These are phyloP conservation scores for Enoplolaimus lenunculus DNA, from an alignment of 2,888 invertebrate species.

Conservation along the genomic window DNA sequence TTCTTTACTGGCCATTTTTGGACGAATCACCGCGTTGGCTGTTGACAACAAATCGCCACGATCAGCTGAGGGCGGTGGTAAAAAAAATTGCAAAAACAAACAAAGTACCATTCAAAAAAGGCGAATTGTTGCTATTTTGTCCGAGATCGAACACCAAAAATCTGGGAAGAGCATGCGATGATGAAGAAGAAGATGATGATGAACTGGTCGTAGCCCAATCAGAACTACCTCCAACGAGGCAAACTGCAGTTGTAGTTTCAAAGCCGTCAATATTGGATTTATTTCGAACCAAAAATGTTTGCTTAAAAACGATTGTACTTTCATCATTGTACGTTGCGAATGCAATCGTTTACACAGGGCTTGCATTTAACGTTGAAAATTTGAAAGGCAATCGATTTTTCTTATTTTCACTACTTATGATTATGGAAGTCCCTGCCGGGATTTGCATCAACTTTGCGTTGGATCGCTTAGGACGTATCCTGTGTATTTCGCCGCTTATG, in stretches of 20 bases:
- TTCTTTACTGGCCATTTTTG: neutral
- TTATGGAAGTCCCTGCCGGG: neutral
- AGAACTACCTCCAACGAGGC: too few species aligned
- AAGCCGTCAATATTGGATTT: neutral
- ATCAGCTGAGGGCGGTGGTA: neutral
- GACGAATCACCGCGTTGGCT: conserved; percentile 11
- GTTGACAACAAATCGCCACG: neutral
- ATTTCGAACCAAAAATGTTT: neutral
- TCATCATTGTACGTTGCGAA: neutral
- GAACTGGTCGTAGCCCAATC: neutral
- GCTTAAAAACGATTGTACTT: neutral
- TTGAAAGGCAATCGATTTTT: neutral
- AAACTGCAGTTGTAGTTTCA: neutral
- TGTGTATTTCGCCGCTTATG: neutral
- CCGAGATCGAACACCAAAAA: too few species aligned
- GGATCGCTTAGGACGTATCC: conserved; percentile 5
- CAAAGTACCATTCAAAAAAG: neutral
- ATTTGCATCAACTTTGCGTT: neutral
- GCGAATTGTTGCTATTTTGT: neutral
- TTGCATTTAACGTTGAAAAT: neutral
- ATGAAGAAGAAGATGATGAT: too few species aligned
- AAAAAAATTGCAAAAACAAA: conserved; percentile 5
- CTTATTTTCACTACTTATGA: neutral
- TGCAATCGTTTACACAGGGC: neutral
- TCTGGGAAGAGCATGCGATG: too few species aligned